Evolutionary conservation across 2,797 vertebrate genomes (phyloP).

Genomic region (Jordanella pulchra): DNA sequence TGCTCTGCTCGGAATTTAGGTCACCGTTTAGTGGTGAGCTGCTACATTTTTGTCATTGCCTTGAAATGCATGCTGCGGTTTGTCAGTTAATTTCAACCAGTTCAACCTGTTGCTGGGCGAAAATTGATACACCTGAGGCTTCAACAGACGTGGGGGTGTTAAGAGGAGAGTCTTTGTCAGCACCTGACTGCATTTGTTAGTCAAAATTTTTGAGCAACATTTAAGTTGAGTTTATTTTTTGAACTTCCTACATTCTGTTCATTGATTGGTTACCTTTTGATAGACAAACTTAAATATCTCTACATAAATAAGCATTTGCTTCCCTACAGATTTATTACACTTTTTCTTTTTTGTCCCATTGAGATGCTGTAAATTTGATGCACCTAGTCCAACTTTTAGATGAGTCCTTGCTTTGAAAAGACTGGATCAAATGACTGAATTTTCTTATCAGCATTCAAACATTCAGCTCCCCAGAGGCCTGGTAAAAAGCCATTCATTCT

Average conservation of each 20-base stretch:
- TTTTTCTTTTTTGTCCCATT: too few relatives aligned
- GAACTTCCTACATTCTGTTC: background rate
- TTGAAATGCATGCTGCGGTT: constrained; percentile 6
- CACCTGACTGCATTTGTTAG: background rate
- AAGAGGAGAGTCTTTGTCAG: constrained; percentile 17
- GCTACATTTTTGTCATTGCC: background rate
- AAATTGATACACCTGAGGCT: constrained; percentile 62
- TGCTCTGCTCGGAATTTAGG: constrained; percentile 34
- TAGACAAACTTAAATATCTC: background rate
- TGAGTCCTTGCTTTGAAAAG: background rate
- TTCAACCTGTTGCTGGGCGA: constrained; percentile 52
- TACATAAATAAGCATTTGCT: background rate
- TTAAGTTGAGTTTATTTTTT: background rate
- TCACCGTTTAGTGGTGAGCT: constrained; percentile 41
- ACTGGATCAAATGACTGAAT: background rate
- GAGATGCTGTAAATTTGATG: too few relatives aligned
- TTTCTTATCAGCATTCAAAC: background rate
- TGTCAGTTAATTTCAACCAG: constrained; percentile 59
- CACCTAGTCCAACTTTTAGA: background rate
- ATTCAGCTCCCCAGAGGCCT: background rate
- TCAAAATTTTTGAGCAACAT: background rate
- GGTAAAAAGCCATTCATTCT: too few relatives aligned
- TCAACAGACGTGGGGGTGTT: constrained; percentile 50
- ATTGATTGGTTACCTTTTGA: background rate
- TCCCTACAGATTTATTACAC: too few relatives aligned